Evolutionary conservation across 2,888 invertebrate genomes (phyloP).

Genomic region (Leptopilina myrica): DNA sequence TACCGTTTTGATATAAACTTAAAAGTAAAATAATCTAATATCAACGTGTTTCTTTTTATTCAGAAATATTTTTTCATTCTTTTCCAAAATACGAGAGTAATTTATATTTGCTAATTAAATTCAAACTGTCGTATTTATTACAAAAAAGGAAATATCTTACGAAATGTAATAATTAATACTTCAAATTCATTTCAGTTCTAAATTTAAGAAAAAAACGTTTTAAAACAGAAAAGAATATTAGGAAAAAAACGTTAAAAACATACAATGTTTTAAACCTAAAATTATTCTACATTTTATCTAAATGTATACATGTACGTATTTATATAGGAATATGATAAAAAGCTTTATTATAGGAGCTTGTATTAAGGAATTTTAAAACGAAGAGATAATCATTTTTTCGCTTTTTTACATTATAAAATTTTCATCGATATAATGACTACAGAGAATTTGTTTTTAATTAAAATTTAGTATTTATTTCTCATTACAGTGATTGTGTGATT

Average conservation of each 20-base stretch:
- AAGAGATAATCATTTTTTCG: background rate
- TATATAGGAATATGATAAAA: background rate
- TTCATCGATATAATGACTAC: too few species aligned
- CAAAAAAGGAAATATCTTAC: background rate
- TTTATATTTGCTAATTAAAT: too few species aligned
- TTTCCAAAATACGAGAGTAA: background rate
- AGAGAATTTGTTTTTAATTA: background rate
- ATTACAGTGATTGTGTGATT: background rate
- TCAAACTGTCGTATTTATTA: background rate
- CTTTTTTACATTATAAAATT: background rate
- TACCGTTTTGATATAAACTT: too few species aligned
- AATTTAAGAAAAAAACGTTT: too few species aligned
- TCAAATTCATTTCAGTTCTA: background rate
- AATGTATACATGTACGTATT: slow-evolving; percentile 26
- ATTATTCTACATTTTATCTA: slow-evolving; percentile 18
- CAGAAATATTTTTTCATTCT: too few species aligned
- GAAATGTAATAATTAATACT: background rate
- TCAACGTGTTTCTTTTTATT: too few species aligned
- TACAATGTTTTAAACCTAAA: background rate
- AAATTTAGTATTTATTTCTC: background rate
- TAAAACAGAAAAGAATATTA: too few species aligned
- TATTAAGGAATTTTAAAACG: background rate
- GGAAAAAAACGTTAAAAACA: background rate
- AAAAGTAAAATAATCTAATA: too few species aligned
- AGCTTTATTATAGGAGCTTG: background rate